phyloP scores from a whole-genome alignment of 2,888 invertebrate genomes.

The Cerastis rubricosa region DNA sequence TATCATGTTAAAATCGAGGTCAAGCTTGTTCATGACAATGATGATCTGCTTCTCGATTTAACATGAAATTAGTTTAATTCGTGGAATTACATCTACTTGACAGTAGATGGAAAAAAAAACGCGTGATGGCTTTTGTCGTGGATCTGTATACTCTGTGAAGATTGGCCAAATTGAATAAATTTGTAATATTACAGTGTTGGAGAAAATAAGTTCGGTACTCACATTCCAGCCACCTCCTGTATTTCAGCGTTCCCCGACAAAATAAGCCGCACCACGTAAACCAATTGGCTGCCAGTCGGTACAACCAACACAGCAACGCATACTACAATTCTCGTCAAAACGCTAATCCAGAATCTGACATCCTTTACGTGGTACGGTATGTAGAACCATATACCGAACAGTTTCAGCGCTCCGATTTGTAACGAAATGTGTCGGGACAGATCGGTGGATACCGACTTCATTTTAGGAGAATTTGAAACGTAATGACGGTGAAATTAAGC shows the following conservation, averaged over 20 bases:
- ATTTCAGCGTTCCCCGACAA: slow-evolving; percentile 72
- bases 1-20: slow-evolving; percentile 2
- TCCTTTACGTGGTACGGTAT: slow-evolving; percentile 71
- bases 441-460: slow-evolving; percentile 69
- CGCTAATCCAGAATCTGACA: slow-evolving; percentile 70
- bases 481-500: slow-evolving; percentile 59
- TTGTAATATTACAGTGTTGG: not conserved
- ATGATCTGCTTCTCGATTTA: too few species aligned
- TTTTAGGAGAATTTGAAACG: slow-evolving; percentile 62
- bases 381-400: slow-evolving; percentile 75
- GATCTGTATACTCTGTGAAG: too few species aligned
- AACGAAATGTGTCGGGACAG: slow-evolving; percentile 72
- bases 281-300: slow-evolving; percentile 72
- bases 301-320: slow-evolving; percentile 70
- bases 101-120: too few species aligned
- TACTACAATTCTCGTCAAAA: slow-evolving; percentile 66
- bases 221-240: slow-evolving; percentile 77
- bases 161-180: too few species aligned
- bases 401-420: slow-evolving; percentile 73
- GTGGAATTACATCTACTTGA: too few species aligned
- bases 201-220: slow-evolving; percentile 60
- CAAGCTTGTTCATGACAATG: too few species aligned
- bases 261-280: slow-evolving; percentile 72
- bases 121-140: too few species aligned
- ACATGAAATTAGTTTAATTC: too few species aligned